Base-by-base conservation (phyloP, 2,797 vertebrate genomes). In the Eospalax fontanierii region DNA sequence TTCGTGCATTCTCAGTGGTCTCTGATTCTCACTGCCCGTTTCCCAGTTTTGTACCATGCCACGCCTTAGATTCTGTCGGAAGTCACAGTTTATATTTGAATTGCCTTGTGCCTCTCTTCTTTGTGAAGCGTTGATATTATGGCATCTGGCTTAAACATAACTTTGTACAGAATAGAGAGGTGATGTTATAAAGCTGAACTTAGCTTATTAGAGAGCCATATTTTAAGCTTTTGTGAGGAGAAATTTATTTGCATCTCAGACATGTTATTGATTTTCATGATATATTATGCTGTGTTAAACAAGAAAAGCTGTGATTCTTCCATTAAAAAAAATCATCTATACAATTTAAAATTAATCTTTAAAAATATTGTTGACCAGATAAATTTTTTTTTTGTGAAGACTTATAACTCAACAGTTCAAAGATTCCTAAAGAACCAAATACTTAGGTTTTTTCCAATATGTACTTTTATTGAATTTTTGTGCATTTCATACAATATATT, bases 221-320 rank as follows among this genome's bases (percentile, higher is more conserved):
- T 88, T 54, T 71, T 74, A 83, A 86, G 50, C 33, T 40, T 95
- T 89, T 81, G 12, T 73, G 70, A 70, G 43, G 40, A 91, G 68
- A 88, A 78, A 43, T 46, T 2, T n/a, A 63, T 90, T 92, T 93
- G 43, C 91, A 79, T 86, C 87, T 88, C 54, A 95, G 82, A 84
- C 30, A 26, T 40, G 7, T 6, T 90, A 50, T 46, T 93, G 76
- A 93, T 94, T 87, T 84, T 89, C 33, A 7, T 76, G 43, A 66
- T 70, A 11, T 75, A 6, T 84, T 81, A 33, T 16, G 57, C 46
- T 63, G 8, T 50, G 16, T 22, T 93, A 26, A 81, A 57, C 30
- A 35, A 28, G 75, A 68, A 89, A 90, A 22, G 33, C n/a, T 6
- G 4, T 50, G 35, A 26, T 70, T 50, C 43, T 79, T 86, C 6